A percentile compares a stretch with the other conserved stretches of the same genome.
phyloP scores from a whole-genome alignment of 23 tunicate species.

The Trididemnum clinides region DNA sequence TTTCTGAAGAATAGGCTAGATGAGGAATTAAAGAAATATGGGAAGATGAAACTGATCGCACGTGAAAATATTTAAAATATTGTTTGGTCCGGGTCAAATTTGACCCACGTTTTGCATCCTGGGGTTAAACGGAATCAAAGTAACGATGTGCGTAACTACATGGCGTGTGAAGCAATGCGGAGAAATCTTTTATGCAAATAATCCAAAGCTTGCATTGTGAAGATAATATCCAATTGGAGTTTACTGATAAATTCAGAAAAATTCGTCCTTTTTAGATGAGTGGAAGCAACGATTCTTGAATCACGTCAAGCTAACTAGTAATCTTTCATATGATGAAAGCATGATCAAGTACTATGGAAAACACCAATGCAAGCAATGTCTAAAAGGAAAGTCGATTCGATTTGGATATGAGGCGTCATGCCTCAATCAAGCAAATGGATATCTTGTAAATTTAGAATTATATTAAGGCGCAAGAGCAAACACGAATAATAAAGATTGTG shows the following conservation, averaged over 20 bases:
- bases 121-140: background rate
- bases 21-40: too few relatives aligned
- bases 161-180: background rate
- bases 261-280: background rate
- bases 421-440: background rate
- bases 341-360: constrained; percentile 12
- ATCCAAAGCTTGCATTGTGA: background rate
- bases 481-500: background rate
- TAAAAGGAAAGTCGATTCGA: background rate
- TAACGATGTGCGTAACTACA: background rate
- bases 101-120: too few relatives aligned
- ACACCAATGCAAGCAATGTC: constrained; percentile 1
- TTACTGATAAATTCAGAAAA: background rate
- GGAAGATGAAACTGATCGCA: too few relatives aligned
- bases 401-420: constrained; percentile 6
- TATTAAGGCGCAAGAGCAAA: background rate
- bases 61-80: too few relatives aligned
- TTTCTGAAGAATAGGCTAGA: too few relatives aligned
- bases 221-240: background rate
- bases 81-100: too few relatives aligned
- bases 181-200: background rate
- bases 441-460: background rate
- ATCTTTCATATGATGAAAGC: background rate
- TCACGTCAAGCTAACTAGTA: background rate
- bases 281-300: background rate